Evolutionary conservation across 1,140 invertebrate genomes (phyloP).

Genomic region (Drosophila pandora): DNA sequence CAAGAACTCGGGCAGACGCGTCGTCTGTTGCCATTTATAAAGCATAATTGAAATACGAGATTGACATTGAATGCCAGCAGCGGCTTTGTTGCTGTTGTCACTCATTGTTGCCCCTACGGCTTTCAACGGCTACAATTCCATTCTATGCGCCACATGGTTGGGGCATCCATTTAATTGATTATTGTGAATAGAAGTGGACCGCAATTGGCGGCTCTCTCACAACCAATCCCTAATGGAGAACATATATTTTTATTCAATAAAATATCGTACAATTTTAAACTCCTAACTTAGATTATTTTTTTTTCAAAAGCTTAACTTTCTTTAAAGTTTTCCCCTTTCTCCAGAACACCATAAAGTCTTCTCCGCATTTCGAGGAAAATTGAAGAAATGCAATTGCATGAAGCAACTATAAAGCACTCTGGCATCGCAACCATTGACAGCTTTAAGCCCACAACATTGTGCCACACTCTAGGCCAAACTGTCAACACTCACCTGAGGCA

Average conservation of each 20-base stretch:
- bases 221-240: too few species aligned
- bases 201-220: constrained; percentile 21
- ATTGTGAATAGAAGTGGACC: constrained; percentile 60
- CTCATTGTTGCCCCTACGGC: constrained; percentile 49
- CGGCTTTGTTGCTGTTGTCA: constrained; percentile 42
- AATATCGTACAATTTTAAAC: constrained; percentile 7
- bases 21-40: constrained; percentile 77
- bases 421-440: constrained; percentile 36
- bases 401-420: background rate
- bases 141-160: constrained; percentile 36
- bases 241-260: too few species aligned
- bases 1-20: constrained; percentile 45
- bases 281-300: too few species aligned
- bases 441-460: constrained; percentile 29
- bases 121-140: constrained; percentile 51
- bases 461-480: constrained; percentile 21
- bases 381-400: constrained; percentile 24
- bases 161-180: constrained; percentile 70
- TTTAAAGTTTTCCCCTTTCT: background rate
- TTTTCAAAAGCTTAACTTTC: background rate
- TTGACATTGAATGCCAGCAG: constrained; percentile 76
- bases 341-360: background rate
- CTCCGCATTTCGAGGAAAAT: background rate
- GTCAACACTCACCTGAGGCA: constrained; percentile 74
- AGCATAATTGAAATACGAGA: constrained; percentile 82